Percentiles rank a stretch among this genome's conserved stretches.
Conservation (phyloP, 2,113 vertebrate species). For the Hydrochoerus hydrochaeris region DNA sequence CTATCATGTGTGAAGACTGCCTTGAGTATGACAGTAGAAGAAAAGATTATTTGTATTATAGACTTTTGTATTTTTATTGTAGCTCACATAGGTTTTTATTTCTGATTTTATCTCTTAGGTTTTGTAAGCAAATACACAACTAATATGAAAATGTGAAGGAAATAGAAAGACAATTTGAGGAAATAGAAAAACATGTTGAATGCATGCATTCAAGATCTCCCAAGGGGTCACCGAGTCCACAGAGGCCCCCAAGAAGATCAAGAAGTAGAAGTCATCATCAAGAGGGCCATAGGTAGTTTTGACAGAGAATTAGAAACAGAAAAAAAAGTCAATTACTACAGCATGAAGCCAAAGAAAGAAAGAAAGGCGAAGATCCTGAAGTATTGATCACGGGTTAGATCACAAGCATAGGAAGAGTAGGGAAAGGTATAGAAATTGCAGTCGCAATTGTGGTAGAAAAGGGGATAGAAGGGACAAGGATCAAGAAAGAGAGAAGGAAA, state of each 20-base stretch:
- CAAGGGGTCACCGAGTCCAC: constrained; percentile 92
- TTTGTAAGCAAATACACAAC: too few species aligned
- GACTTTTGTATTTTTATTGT: too few species aligned
- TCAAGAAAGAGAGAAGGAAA: constrained; percentile 93
- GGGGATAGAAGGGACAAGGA: constrained; percentile 92
- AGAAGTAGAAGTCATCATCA: constrained; percentile 96
- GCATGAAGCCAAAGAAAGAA: constrained; percentile 91
- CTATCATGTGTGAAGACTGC: too few species aligned
- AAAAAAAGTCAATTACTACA: constrained; percentile 95
- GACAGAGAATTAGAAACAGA: constrained; percentile 97
- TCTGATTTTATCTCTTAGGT: too few species aligned
- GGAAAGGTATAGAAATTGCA: constrained; percentile 90
- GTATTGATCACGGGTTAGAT: constrained; percentile 87
- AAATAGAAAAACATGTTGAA: too few species aligned
- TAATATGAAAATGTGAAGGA: too few species aligned
- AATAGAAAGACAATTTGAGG: too few species aligned
- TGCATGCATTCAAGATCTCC: constrained; percentile 88
- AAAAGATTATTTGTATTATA: too few species aligned
- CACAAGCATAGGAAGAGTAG: constrained; percentile 90
- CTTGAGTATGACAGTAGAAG: too few species aligned
- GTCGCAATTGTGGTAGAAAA: constrained; percentile 89
- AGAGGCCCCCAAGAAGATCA: constrained; percentile 94
- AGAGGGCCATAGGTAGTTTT: constrained; percentile 94
- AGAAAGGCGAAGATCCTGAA: constrained; percentile 89
- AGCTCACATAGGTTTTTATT: too few species aligned